These are phyloP conservation scores for Trachelus stipa DNA, from an alignment of 2,888 invertebrate species.

Conservation along the genomic window DNA sequence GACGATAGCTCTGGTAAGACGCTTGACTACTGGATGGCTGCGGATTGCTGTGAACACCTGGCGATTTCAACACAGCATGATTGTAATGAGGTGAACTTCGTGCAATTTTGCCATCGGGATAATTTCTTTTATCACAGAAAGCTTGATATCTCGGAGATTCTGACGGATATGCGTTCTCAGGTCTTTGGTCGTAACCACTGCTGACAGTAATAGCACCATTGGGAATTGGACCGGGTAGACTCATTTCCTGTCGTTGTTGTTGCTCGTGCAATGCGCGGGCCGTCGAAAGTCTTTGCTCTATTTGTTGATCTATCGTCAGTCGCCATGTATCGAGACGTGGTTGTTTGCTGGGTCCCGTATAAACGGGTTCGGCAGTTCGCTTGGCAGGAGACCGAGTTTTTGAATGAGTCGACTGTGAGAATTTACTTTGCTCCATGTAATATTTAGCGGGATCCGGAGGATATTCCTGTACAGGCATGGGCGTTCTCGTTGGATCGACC, in stretches of 20 bases:
- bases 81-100: constrained; percentile 36
- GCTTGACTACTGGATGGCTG: constrained; percentile 31
- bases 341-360: constrained; percentile 66
- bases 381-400: constrained; percentile 55
- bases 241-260: constrained; percentile 53
- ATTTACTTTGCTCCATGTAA: constrained; percentile 48
- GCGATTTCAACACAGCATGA: constrained; percentile 35
- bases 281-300: constrained; percentile 68
- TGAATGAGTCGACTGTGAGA: constrained; percentile 31
- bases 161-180: constrained; percentile 44
- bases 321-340: constrained; percentile 70
- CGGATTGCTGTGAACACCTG: constrained; percentile 26
- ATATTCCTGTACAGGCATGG: constrained; percentile 44
- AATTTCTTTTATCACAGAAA: constrained; percentile 60
- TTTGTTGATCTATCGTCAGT: constrained; percentile 70
- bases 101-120: constrained; percentile 41
- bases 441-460: constrained; percentile 52
- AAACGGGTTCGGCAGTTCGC: constrained; percentile 58
- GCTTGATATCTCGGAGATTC: constrained; percentile 48
- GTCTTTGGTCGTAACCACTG: constrained; percentile 47
- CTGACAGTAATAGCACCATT: constrained; percentile 50
- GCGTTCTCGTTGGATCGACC: constrained; percentile 40
- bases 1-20: constrained; percentile 38
- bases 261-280: constrained; percentile 46
- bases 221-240: constrained; percentile 41